Conservation (phyloP, 2,113 vertebrate species). For the Mesitornis unicolor region DNA sequence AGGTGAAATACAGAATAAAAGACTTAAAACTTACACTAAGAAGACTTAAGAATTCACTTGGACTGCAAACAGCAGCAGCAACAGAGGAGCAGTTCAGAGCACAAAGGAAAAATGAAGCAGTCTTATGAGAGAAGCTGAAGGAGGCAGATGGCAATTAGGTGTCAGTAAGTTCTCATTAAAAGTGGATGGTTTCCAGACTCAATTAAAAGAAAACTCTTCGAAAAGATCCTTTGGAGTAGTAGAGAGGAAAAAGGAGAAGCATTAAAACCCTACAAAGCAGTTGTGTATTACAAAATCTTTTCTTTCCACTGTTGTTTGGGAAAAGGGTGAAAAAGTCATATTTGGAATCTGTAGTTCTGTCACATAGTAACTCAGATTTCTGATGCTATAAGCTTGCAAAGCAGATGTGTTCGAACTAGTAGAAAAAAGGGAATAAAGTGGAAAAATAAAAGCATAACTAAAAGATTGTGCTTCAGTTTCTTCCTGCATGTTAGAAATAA, state of each 20-base stretch:
- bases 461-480: neutral
- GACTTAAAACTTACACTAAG: neutral
- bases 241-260: neutral
- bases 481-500: constrained; percentile 18
- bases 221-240: neutral
- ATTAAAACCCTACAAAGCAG: neutral
- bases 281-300: neutral
- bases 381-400: neutral
- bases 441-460: neutral
- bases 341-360: neutral
- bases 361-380: neutral
- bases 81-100: neutral
- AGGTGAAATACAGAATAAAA: neutral
- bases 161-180: constrained; percentile 19
- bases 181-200: neutral
- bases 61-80: neutral
- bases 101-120: neutral
- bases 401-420: neutral
- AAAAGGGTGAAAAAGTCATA: neutral
- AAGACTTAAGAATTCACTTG: neutral
- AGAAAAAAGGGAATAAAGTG: neutral
- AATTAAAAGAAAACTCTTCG: neutral
- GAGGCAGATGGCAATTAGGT: constrained; percentile 32
- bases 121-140: neutral
- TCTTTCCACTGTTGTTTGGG: neutral